Base-by-base conservation (phyloP, 2,888 invertebrate genomes). In the Leptothorax acervorum region DNA sequence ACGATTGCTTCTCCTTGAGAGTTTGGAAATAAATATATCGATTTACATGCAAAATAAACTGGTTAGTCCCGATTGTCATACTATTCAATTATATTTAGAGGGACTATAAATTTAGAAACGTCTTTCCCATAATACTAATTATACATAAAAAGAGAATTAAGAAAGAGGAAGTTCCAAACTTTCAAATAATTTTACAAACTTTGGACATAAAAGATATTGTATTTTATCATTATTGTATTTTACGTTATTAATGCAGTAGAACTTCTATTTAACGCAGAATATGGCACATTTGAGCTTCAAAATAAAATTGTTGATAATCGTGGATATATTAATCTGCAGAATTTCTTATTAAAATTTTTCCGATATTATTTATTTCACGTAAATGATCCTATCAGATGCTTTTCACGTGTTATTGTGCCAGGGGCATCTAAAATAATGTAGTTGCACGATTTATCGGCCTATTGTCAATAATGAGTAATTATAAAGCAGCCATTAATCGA, bases 231-330 rank as follows among this genome's bases (percentile, higher is more conserved):
- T 18, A 48, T 42, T 60, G 35, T 71, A 73, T 55, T 79, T 78
- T 79, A 42, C 11, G 23, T 71, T 71, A 79, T 42, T 65, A 79
- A 71, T 79, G 60, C 79, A 71, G 60, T 79, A 79, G 71, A 57
- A 79, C 45, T 57, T 79, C 55, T 35, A 76, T 53, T 75, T 63
- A 35, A 79, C 18, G 18, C 35, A 60, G 31, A 79, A 45, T 45
- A 31, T 79, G 4, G 9, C 12, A 45, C 6, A 57, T 35, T 57
- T 48, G 3, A 35, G 45, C 8, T 60, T 60, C 3, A 60, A 78
- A n/a, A 3, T 42, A 45, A 79, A 79, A 71, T 57, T 35, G 12
- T 18, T 2, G 2, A 79, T 60, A 6, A 71, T 57, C 35, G 23
- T 71, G 31, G 12, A 68, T 12, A 39, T 31, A 23, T 60, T n/a